These are phyloP conservation scores for Amblyteles armatorius DNA, from an alignment of 2,888 invertebrate genomes.

Conservation along the genomic window DNA sequence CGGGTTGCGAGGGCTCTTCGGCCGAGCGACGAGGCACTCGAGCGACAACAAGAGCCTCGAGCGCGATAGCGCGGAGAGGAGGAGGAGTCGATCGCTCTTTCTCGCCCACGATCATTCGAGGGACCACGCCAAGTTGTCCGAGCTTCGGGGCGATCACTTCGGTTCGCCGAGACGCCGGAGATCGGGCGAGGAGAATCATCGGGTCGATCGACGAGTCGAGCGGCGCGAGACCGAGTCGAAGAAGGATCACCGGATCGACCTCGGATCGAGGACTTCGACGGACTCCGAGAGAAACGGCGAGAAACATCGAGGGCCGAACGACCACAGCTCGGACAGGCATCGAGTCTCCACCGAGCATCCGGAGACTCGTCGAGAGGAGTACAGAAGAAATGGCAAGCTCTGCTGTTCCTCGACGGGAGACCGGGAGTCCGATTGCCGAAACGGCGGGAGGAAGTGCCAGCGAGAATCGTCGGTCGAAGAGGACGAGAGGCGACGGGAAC, in stretches of 20 bases:
- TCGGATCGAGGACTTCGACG: constrained; percentile 12
- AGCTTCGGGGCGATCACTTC: constrained; percentile 46
- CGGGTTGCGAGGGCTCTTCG: constrained; percentile 65
- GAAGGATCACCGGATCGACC: constrained; percentile 41
- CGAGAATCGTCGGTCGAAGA: constrained; percentile 18
- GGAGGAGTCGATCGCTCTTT: constrained; percentile 72
- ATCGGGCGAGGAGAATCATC: constrained; percentile 18
- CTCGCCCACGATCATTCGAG: constrained; percentile 67
- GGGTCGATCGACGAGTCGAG: constrained; percentile 45
- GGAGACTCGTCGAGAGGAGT: constrained; percentile 61
- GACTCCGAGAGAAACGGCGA: constrained; percentile 34
- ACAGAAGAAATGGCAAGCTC: constrained; percentile 56
- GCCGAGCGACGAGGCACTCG: constrained; percentile 53
- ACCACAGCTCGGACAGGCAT: constrained; percentile 34
- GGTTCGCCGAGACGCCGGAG: constrained; percentile 35
- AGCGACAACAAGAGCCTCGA: constrained; percentile 59
- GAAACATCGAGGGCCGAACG: constrained; percentile 33
- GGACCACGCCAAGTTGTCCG: constrained; percentile 62
- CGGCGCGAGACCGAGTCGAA: constrained; percentile 30
- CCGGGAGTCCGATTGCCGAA: constrained; percentile 37
- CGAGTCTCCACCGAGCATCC: constrained; percentile 47
- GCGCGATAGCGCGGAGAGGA: constrained; percentile 65
- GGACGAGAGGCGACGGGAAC: constrained; percentile 22
- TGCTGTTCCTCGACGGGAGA: constrained; percentile 40
- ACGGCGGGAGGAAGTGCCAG: constrained; percentile 20